Evolutionary conservation across 1,140 invertebrate species (phyloP), one percentile per base, ranked within the genome.

Genomic region (Drosophila paulistorum): DNA sequence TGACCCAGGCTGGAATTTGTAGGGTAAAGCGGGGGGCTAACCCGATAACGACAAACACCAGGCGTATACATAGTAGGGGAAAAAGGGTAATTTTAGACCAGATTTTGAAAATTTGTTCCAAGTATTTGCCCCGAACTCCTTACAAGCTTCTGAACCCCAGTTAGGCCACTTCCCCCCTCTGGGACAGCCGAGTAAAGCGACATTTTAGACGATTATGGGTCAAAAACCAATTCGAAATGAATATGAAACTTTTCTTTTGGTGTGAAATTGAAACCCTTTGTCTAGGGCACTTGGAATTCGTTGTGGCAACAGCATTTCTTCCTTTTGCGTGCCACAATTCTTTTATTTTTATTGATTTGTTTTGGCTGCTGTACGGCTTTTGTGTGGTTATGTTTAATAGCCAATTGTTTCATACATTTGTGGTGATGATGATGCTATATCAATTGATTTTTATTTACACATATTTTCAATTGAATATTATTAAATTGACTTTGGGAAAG

Each of bases 401-500:
- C 73, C 73, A 84, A 85, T 85, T 85, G 82, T 55, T 77, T 65
- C 13, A 61, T 67, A 37, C 39, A 54, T 71, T 77, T 76, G 82
- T 58, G 59, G 4, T 57, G 55, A 14, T 57, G 11, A 26, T 26
- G 23, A 2, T 48, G 67, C 63, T 78, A 80, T 11, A 61, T 60
- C 83, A 86, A 86, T 86, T 86, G 83, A 86, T 86, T 86, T 86
- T 87, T 86, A 86, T 86, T 86, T 86, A 87, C 79, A 77, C 79
- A 86, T 87, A 83, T 87, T 86, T 86, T 87, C 79, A 86, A 86
- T 86, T 86, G 84, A 86, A 77, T 79, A 81, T 80, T 86, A 86
- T 86, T 86, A 82, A 86, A 79, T 86, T 86, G 83, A 86, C 83
- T 86, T 87, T 86, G 83, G 87, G 82, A 20, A 20, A 51, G 17